phyloP scores from a whole-genome alignment of 1,140 invertebrate genomes.

The Brachionus asplanchnoidis region DNA sequence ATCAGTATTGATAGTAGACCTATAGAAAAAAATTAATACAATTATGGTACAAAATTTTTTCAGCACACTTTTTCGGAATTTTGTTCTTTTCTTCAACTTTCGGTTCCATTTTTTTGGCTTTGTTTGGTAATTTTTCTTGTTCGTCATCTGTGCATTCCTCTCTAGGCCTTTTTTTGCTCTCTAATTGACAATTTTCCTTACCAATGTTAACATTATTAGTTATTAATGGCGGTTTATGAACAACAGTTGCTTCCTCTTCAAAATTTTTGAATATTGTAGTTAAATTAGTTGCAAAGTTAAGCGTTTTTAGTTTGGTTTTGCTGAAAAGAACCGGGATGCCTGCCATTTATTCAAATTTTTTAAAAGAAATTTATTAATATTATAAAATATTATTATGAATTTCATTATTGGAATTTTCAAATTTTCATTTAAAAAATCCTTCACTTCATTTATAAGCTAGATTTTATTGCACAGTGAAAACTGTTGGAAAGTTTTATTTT shows the following conservation, averaged over 20 bases:
- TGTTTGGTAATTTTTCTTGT: not conserved
- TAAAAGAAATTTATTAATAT: not conserved
- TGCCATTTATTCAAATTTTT: slow-evolving; percentile 1
- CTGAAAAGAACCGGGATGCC: not conserved
- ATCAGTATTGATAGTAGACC: not conserved
- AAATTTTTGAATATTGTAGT: slow-evolving; percentile 22
- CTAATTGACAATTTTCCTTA: not conserved
- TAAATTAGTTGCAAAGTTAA: slow-evolving; percentile 9
- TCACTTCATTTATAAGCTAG: not conserved
- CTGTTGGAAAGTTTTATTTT: not conserved
- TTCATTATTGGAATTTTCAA: not conserved
- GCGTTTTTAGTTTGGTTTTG: slow-evolving; percentile 13
- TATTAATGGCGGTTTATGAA: not conserved
- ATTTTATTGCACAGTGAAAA: not conserved
- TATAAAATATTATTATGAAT: not conserved
- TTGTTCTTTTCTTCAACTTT: not conserved
- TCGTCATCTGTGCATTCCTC: not conserved
- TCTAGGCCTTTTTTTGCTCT: not conserved
- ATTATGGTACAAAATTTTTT: not conserved
- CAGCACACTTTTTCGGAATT: not conserved
- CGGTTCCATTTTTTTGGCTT: not conserved
- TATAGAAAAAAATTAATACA: not conserved
- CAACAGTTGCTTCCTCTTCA: not conserved
- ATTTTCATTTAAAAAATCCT: not conserved
- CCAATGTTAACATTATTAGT: not conserved